Evolutionary conservation across 2,113 vertebrate species (phyloP).

Genomic region (Heptranchias perlo): DNA sequence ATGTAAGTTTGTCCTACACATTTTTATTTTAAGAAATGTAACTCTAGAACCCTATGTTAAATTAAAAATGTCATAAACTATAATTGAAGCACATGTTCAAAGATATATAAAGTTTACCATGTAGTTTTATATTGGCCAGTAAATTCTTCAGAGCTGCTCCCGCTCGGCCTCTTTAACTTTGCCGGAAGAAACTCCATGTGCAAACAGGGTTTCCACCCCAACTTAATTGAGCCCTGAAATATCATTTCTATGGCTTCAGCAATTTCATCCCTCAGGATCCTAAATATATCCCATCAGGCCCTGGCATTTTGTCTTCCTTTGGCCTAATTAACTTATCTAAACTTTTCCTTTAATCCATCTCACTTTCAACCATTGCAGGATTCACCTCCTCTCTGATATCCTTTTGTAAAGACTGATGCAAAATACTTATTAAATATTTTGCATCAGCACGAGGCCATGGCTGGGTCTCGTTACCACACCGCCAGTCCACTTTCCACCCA

Average conservation of each 20-base stretch:
- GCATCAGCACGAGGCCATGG: not conserved
- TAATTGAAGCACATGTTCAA: not conserved
- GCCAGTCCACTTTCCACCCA: not conserved
- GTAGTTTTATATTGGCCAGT: not conserved
- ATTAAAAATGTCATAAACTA: not conserved
- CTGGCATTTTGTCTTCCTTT: not conserved
- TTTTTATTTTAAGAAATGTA: not conserved
- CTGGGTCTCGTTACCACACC: not conserved
- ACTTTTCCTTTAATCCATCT: not conserved
- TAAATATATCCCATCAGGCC: not conserved
- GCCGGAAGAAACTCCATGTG: not conserved
- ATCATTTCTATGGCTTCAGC: not conserved
- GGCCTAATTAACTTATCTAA: not conserved
- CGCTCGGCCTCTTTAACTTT: not conserved
- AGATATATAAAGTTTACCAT: not conserved
- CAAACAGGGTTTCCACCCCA: not conserved
- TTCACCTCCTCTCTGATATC: not conserved
- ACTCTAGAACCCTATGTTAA: not conserved
- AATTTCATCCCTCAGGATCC: not conserved
- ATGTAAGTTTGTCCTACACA: not conserved
- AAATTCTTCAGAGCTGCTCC: not conserved
- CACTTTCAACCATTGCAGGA: not conserved
- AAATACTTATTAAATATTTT: not conserved
- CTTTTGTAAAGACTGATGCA: not conserved
- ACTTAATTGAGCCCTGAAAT: not conserved